Evolutionary conservation across 1,140 invertebrate species (phyloP).

Genomic region (Drosophila asahinai): DNA sequence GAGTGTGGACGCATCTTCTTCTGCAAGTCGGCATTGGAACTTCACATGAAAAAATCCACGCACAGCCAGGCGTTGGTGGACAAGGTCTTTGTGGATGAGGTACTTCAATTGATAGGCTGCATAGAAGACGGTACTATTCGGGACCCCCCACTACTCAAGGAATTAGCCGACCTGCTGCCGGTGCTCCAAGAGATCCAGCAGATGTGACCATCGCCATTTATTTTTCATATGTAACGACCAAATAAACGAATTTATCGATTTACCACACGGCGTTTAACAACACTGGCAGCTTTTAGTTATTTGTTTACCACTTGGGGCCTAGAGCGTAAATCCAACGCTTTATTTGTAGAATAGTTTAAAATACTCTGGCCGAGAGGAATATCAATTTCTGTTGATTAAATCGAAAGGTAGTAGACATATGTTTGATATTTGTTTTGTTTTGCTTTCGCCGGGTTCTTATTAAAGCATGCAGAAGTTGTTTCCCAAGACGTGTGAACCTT

Average conservation of each 20-base stretch:
- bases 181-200: slow-evolving; percentile 16
- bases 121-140: slow-evolving; percentile 35
- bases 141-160: slow-evolving; percentile 17
- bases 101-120: slow-evolving; percentile 23
- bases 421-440: not conserved
- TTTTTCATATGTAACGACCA: not conserved
- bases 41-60: not conserved
- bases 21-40: not conserved
- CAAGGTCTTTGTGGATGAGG: slow-evolving; percentile 29
- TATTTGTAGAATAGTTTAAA: not conserved
- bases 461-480: not conserved
- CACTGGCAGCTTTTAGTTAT: not conserved
- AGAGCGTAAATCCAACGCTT: not conserved
- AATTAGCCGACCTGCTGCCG: slow-evolving; percentile 22
- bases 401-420: not conserved
- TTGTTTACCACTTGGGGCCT: not conserved
- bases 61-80: not conserved
- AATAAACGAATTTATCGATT: slow-evolving; percentile 5
- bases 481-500: not conserved
- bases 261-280: not conserved
- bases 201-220: not conserved
- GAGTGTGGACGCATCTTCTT: not conserved
- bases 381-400: not conserved
- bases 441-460: not conserved
- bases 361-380: too few species aligned